Evolutionary conservation across 2,113 vertebrate genomes (phyloP), one percentile per base, ranked within the genome.

Genomic region (Hiodon alosoides): DNA sequence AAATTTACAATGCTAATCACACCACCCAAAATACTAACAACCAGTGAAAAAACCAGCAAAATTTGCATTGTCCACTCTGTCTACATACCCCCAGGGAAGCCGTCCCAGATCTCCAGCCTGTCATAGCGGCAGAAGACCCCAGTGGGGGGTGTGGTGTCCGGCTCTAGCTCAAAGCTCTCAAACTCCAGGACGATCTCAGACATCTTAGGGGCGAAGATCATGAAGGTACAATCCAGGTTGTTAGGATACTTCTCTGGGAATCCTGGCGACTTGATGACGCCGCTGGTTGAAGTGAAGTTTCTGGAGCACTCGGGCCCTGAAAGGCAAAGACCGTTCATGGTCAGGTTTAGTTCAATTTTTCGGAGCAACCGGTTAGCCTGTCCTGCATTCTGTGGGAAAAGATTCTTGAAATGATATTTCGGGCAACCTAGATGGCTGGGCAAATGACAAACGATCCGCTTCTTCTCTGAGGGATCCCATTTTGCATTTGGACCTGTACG

Each of bases 161-260:
- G 88, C 83, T 99, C 97, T 83, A 99, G 83, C 85, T 99, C 96
- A 77, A 99, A 99, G 89, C 92, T 97, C 90, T 98, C 95, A 64
- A 99, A 99, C 90, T 98, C 96, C 89, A 99, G 79, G 77, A 95
- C 88, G 86, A 99, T 98, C 89, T 98, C 96, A 0, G 93, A 94
- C 96, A 96, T 96, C 88, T 94, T 97, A 58, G 96, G 96, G 74
- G 97, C 94, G 80, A 98, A 98, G 87, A 98, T 94, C 93, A 98
- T 98, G 4, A 98, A 99, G 57, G 96, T 97, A 86, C 97, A 99
- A 92, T 98, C 96, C 83, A 98, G 91, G 88, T 95, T 92, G 82
- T 98, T 98, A 80, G 97, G 96, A 77, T 99, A 98, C 82, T 98
- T 98, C 87, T 97, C 96, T 0, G 97, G 97, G 85, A 95, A 98